A percentile compares a stretch with the other conserved stretches of the same genome.
Conservation (phyloP, 1,140 invertebrate species). For the Glossosoma conforme region DNA sequence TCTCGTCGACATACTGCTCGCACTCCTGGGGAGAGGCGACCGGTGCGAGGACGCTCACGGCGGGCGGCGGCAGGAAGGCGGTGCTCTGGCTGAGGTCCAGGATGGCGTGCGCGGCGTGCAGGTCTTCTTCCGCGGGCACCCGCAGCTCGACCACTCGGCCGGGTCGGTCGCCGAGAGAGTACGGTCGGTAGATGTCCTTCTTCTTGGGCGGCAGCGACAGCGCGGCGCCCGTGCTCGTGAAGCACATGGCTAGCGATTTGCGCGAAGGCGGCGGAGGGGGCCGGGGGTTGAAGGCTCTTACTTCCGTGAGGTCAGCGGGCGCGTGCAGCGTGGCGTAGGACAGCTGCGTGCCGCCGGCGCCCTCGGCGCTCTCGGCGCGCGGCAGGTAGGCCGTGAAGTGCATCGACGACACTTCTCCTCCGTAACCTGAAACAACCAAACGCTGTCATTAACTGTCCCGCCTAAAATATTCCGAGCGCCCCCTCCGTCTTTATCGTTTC, state of each 20-base stretch:
- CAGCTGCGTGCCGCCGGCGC: conserved; percentile 42
- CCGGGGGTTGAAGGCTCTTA: conserved; percentile 43
- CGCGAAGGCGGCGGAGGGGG: conserved; percentile 51
- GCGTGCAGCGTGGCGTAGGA: conserved; percentile 66
- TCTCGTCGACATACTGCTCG: conserved; percentile 1
- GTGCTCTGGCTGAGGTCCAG: conserved; percentile 80
- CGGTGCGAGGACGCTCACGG: conserved; percentile 19
- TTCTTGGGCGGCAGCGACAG: conserved; percentile 79
- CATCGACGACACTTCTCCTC: conserved; percentile 57
- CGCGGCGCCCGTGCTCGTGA: conserved; percentile 74
- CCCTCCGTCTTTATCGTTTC: background rate
- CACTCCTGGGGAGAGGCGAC: conserved; percentile 12
- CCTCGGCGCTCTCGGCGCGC: conserved; percentile 48
- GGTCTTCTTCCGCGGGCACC: conserved; percentile 67
- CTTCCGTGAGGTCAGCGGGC: conserved; percentile 49
- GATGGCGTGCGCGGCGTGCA: conserved; percentile 80
- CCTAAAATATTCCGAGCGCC: background rate
- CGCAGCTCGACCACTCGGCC: conserved; percentile 49
- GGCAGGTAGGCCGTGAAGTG: conserved; percentile 60
- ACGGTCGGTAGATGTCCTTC: conserved; percentile 82
- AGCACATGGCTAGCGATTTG: conserved; percentile 73
- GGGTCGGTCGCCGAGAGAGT: conserved; percentile 67
- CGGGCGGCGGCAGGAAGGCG: conserved; percentile 53
- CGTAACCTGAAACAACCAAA: conserved; percentile 56
- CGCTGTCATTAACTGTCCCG: too few relatives aligned